phyloP scores from a whole-genome alignment of 1,140 invertebrate genomes.

The Diorhabda carinulata region DNA sequence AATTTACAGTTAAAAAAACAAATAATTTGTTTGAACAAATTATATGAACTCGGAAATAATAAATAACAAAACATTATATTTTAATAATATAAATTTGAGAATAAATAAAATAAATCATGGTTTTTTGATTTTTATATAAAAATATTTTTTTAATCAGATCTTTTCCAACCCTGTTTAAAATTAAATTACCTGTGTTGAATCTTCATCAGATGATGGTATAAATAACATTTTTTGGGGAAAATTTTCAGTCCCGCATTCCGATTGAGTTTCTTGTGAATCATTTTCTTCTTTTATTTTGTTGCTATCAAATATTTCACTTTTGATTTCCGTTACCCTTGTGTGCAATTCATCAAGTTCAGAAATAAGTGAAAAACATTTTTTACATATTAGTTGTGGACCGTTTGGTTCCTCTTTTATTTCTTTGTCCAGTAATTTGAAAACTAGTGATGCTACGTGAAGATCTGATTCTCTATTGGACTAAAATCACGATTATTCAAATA shows the following conservation, averaged over 20 bases:
- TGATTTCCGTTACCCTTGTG: conserved; percentile 37
- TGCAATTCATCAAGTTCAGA: conserved; percentile 61
- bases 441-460: conserved; percentile 48
- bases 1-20: too few species aligned
- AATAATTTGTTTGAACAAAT: too few species aligned
- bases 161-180: too few species aligned
- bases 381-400: conserved; percentile 57
- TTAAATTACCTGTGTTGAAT: conserved; percentile 29
- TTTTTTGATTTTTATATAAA: too few species aligned
- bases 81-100: too few species aligned
- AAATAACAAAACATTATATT: too few species aligned
- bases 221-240: conserved; percentile 41
- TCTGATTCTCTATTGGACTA: conserved; percentile 43
- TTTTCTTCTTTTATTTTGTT: conserved; percentile 33
- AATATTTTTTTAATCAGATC: too few species aligned
- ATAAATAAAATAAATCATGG: too few species aligned
- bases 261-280: conserved; percentile 14
- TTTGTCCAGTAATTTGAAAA: conserved; percentile 52
- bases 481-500: conserved; percentile 14
- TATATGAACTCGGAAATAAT: too few species aligned
- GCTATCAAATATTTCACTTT: conserved; percentile 38
- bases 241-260: conserved; percentile 7
- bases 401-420: conserved; percentile 50
- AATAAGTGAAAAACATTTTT: conserved; percentile 61
- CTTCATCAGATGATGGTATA: conserved; percentile 46